Evolutionary conservation across 2,888 invertebrate species (phyloP), one percentile per base, ranked within the genome.

Genomic region (Siphlonurus alternatus): DNA sequence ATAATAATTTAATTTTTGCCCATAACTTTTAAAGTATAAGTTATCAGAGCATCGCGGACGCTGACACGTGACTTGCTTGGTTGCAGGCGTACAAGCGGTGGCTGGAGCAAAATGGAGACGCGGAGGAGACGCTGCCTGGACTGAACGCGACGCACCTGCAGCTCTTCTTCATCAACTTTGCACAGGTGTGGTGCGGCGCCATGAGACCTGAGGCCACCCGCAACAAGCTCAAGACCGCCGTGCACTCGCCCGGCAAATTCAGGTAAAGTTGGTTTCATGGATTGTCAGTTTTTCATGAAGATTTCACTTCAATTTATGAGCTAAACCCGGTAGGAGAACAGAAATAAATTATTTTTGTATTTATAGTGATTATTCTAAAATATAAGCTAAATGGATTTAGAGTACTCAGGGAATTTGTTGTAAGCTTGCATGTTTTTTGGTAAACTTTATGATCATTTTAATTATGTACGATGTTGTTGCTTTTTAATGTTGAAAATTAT

Each of bases 221-320:
- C 53, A 89, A 87, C 72, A 87, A 89, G 72, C 74, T 91, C 23
- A 88, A 89, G 72, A 89, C 88, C 1, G 89, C 90, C 0, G 87
- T 89, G 1, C 92, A 92, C 71, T 87, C 90, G 7, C 91, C 91
- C 0, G 91, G 90, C 2, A 81, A 85, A 62, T 92, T 87, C 74
- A 81, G 89, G 68, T 73, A 68, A 24, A 23, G 2, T 22, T 25
- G 20, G 19, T 53, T 19, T n/a, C 53, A 53, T 53, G 53, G 53
- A 53, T 18, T 18, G 53, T 53, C 53, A 53, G 10, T 53, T 53
- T 15, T 15, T 15, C 53, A 53, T 53, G 18, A 53, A 53, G 53
- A 53, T n/a, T 53, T 2, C 18, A 1, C 18, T n/a, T 53, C 2
- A 19, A 1, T 53, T 53, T 1, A 2, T 15, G 15, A 15, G 10